Evolutionary conservation across 2,888 invertebrate genomes (phyloP), one percentile per base, ranked within the genome.

Genomic region (Luperina testacea): DNA sequence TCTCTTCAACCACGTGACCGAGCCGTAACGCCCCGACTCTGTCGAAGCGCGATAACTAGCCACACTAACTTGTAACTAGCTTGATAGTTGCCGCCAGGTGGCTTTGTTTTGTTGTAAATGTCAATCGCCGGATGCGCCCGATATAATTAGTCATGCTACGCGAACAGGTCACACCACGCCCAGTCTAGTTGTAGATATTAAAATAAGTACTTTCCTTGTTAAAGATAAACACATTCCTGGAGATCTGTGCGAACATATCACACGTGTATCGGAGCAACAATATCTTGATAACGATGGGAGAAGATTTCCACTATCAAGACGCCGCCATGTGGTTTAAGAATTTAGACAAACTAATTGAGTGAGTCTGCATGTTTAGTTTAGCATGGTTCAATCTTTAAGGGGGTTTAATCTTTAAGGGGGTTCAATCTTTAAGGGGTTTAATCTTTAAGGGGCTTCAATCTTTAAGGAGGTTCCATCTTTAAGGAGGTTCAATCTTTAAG

Each of bases 261-360:
- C 85, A 88, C 17, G 91, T 91, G 3, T 98, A 98, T 91, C 90
- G 90, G 76, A 98, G 98, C 0, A 97, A 98, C 87, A 98, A 99
- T 92, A 96, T 99, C 8, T 97, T 99, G 80, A 97, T 99, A 67
- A 98, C 99, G 0, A 99, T 99, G 99, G 99, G 99, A 0, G 98
- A 98, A 86, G 99, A 99, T 94, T 99, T 99, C 93, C 97, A 98
- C 88, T 99, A 99, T 92, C 98, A 98, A 92, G 97, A 97, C 73
- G 98, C 98, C 0, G 95, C 96, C 27, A 97, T 97, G 95, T 99
- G 99, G 98, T 99, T 98, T 94, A 97, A 97, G 83, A 99, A 99
- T 93, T 95, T 99, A 95, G 99, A 99, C 92, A 98, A 98, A 92
- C 96, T 99, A 24, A 99, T 99, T 88, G 97, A 97, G 98, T 98